Conservation (phyloP, 2,113 vertebrate species). For the Heterotis niloticus region DNA sequence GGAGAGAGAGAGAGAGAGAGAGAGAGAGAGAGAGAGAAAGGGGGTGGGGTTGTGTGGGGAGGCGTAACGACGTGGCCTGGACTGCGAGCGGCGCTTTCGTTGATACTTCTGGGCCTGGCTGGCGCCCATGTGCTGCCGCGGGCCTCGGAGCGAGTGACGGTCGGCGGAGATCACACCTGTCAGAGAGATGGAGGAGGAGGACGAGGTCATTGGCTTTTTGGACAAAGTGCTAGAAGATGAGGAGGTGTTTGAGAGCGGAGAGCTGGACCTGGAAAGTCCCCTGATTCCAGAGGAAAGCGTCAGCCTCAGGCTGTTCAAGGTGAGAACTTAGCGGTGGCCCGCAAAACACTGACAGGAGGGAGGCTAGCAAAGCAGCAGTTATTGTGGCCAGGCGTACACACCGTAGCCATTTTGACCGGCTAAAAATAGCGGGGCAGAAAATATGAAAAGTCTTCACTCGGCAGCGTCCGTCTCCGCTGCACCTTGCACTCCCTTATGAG, state of each 20-base stretch:
- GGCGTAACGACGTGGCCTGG: background rate
- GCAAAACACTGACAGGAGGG: background rate
- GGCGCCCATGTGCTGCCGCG: background rate
- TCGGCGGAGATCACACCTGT: background rate
- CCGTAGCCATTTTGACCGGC: slow-evolving; percentile 20
- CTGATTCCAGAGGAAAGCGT: slow-evolving; percentile 63
- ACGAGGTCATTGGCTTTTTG: slow-evolving; percentile 85
- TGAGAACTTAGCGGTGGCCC: slow-evolving; percentile 57
- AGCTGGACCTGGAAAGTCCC: slow-evolving; percentile 76
- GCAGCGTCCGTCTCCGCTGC: slow-evolving; percentile 11
- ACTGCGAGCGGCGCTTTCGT: background rate
- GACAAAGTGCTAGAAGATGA: slow-evolving; percentile 91
- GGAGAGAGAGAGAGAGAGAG: slow-evolving; percentile 11
- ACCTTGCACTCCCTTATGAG: background rate
- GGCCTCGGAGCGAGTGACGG: background rate
- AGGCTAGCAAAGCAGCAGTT: background rate
- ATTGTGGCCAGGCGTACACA: background rate
- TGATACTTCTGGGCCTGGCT: background rate
- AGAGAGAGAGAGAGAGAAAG: slow-evolving; percentile 14
- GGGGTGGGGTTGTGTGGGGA: slow-evolving; percentile 28
- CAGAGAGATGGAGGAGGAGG: slow-evolving; percentile 61
- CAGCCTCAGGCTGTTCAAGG: slow-evolving; percentile 71
- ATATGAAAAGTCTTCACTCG: slow-evolving; percentile 34
- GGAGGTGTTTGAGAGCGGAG: slow-evolving; percentile 74
- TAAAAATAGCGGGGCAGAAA: slow-evolving; percentile 46